Evolutionary conservation across 1,140 invertebrate species (phyloP).

Genomic region (Sycophaga agraensis): DNA sequence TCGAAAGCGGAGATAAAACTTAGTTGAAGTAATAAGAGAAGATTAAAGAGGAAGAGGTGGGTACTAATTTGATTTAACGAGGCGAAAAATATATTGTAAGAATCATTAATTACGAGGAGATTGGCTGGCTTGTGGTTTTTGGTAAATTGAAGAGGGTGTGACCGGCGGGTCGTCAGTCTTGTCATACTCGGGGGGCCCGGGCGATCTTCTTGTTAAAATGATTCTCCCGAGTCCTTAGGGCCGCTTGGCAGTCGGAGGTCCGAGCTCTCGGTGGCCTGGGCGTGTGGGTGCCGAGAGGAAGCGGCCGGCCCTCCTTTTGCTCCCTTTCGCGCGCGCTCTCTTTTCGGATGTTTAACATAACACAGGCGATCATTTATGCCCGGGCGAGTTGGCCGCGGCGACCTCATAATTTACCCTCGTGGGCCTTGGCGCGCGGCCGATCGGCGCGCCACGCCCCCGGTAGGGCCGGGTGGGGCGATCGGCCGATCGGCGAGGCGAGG

Average conservation of each 20-base stretch:
- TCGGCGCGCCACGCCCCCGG: background rate
- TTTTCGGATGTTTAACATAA: slow-evolving; percentile 57
- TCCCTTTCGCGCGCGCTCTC: slow-evolving; percentile 30
- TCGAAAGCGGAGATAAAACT: too few species aligned
- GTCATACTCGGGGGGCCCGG: background rate
- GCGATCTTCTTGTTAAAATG: slow-evolving; percentile 43
- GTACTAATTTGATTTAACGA: too few species aligned
- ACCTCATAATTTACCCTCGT: slow-evolving; percentile 55
- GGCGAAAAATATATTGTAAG: background rate
- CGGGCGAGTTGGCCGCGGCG: slow-evolving; percentile 30
- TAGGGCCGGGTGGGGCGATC: background rate
- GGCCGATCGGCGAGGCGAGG: slow-evolving; percentile 12
- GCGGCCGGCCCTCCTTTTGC: slow-evolving; percentile 35
- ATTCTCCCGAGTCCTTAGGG: slow-evolving; percentile 57
- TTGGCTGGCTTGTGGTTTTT: slow-evolving; percentile 7
- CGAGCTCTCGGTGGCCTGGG: slow-evolving; percentile 33
- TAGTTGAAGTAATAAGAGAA: too few species aligned
- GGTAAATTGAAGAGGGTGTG: slow-evolving; percentile 25
- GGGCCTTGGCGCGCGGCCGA: slow-evolving; percentile 26
- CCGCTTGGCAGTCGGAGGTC: slow-evolving; percentile 39
- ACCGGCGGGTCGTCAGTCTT: slow-evolving; percentile 16
- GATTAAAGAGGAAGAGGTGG: too few species aligned
- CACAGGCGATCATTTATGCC: slow-evolving; percentile 57
- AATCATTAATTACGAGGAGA: slow-evolving; percentile 14
- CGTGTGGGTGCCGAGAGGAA: slow-evolving; percentile 16